Conservation (phyloP, 2,888 invertebrate species). For the Dicyrtomina minuta region DNA sequence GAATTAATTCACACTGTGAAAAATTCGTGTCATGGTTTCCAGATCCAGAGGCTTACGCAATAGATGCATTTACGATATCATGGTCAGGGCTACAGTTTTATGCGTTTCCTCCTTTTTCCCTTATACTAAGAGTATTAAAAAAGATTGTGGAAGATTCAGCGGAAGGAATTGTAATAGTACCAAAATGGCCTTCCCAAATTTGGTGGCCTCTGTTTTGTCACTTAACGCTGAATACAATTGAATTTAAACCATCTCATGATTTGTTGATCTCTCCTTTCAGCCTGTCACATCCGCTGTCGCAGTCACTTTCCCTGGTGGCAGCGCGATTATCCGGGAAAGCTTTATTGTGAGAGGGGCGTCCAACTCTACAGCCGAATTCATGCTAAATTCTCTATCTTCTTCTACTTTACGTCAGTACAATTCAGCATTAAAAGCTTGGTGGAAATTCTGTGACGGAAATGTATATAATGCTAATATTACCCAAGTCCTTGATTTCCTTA, state of each 20-base stretch:
- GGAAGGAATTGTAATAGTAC: conserved; percentile 12
- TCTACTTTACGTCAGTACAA: no score
- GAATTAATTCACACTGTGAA: not conserved
- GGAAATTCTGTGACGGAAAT: no score
- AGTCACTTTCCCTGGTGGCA: conserved; percentile 6
- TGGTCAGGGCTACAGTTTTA: conserved; percentile 4
- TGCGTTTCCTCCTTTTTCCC: conserved; percentile 13
- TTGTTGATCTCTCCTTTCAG: not conserved
- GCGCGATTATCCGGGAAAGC: not conserved
- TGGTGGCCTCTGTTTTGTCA: conserved; percentile 6
- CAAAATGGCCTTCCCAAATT: conserved; percentile 15
- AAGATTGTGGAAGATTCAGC: conserved; percentile 14
- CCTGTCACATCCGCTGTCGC: not conserved
- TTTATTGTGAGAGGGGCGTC: no score
- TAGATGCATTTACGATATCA: conserved; percentile 6
- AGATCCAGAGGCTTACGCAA: conserved; percentile 6
- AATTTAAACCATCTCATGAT: not conserved
- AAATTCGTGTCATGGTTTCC: conserved; percentile 3
- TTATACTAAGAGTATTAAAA: conserved; percentile 14
- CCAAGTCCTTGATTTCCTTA: no score
- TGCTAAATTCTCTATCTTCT: no score
- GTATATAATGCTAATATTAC: no score
- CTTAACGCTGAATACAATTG: not conserved
- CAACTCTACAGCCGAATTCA: no score
- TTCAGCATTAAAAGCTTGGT: no score